Percentiles rank a stretch among this genome's conserved stretches.
Conservation (phyloP, 2,113 vertebrate species). For the Boulengeromyrus knoepffleri region DNA sequence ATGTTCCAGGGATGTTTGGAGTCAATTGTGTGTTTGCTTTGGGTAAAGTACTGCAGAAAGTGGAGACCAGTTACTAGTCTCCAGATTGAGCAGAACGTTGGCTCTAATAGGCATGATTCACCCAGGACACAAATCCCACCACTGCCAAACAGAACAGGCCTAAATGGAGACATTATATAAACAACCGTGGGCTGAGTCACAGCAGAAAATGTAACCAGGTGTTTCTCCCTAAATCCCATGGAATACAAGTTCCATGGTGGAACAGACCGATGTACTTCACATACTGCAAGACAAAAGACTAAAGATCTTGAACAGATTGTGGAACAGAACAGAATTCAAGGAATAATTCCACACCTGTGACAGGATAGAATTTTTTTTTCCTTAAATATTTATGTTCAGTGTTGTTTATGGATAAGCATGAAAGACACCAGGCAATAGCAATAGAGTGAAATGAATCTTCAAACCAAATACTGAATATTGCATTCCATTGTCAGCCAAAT, state of each 20-base stretch:
- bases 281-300: background rate
- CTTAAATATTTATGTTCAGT: background rate
- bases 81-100: background rate
- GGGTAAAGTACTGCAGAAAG: background rate
- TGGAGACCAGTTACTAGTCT: background rate
- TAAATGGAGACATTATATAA: conserved; percentile 34
- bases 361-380: background rate
- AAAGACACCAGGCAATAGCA: background rate
- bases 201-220: conserved; percentile 35
- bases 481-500: background rate
- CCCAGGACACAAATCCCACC: conserved; percentile 45
- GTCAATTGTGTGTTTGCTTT: background rate
- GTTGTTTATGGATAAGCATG: background rate
- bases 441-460: background rate
- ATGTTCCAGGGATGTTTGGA: background rate
- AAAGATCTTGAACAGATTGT: background rate
- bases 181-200: conserved; percentile 37
- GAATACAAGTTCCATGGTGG: conserved; percentile 15
- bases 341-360: background rate
- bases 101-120: conserved; percentile 44
- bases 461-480: background rate
- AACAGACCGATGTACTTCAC: background rate
- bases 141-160: conserved; percentile 44
- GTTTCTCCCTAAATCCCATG: background rate
- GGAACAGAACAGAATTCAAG: background rate